Conservation (phyloP, 2,113 vertebrate genomes). For the Podarcis raffonei region DNA sequence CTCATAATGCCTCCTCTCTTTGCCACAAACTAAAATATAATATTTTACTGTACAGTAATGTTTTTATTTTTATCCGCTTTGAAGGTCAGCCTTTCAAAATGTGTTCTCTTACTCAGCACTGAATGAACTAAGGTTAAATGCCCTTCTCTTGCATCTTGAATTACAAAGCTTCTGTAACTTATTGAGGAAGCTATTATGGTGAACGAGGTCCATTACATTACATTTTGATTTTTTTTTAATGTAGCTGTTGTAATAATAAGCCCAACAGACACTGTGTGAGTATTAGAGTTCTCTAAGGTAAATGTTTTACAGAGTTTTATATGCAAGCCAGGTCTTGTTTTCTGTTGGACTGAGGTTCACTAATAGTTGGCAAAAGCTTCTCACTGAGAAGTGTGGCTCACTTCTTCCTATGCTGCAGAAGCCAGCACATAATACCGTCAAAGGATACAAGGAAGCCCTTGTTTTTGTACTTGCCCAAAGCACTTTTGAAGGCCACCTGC, state of each 20-base stretch:
- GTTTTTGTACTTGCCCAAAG: background rate
- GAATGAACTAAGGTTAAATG: background rate
- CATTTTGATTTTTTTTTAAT: background rate
- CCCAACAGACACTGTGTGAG: background rate
- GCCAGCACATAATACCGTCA: background rate
- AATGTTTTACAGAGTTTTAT: background rate
- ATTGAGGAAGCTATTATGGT: constrained; percentile 5
- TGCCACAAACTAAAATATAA: background rate
- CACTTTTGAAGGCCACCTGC: background rate
- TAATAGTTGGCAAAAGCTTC: background rate
- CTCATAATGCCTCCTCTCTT: background rate
- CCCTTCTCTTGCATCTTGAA: background rate
- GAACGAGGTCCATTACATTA: background rate
- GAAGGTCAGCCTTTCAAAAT: background rate
- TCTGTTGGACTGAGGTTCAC: background rate
- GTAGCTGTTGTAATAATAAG: background rate
- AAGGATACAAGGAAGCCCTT: background rate
- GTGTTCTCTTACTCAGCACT: background rate
- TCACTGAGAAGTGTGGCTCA: background rate
- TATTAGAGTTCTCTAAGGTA: background rate
- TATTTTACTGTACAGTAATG: background rate
- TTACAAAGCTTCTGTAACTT: background rate
- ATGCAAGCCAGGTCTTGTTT: background rate
- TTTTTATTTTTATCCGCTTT: background rate
- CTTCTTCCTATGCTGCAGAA: background rate